phyloP scores from a whole-genome alignment of 2,797 vertebrate genomes.

The Hypotaenidia philippensis region DNA sequence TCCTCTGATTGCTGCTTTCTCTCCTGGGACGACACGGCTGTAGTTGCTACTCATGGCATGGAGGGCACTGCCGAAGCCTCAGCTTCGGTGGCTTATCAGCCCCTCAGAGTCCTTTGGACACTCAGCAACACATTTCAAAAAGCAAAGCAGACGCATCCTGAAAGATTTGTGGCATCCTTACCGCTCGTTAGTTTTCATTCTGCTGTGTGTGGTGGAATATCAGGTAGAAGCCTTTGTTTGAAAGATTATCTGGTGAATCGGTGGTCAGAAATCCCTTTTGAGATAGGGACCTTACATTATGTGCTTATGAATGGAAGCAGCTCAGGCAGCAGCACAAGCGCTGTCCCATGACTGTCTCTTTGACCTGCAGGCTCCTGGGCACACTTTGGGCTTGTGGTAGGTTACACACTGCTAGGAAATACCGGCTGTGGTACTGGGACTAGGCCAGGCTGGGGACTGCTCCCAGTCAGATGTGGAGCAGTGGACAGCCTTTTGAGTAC shows the following conservation, averaged over 20 bases:
- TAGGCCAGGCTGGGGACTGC: not conserved
- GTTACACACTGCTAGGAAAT: not conserved
- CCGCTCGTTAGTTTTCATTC: not conserved
- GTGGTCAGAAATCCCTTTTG: not conserved
- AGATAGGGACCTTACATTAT: not conserved
- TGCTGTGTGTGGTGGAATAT: not conserved
- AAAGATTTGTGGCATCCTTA: not conserved
- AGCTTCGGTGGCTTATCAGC: not conserved
- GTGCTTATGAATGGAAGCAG: not conserved
- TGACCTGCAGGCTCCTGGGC: accelerated
- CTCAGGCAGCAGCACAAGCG: not conserved
- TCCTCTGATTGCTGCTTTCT: not conserved
- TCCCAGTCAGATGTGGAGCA: not conserved
- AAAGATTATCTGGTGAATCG: not conserved
- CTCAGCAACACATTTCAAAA: not conserved
- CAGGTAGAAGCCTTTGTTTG: not conserved
- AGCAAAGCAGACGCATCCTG: not conserved
- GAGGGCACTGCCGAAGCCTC: not conserved
- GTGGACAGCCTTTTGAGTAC: not conserved
- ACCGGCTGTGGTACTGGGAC: not conserved
- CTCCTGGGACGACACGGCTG: not conserved
- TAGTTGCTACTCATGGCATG: not conserved
- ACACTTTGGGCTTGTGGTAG: not conserved
- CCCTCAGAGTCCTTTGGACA: not conserved
- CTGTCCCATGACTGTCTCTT: accelerated